Evolutionary conservation across 2,888 invertebrate species (phyloP).

Genomic region (Orchesellides sinensis): DNA sequence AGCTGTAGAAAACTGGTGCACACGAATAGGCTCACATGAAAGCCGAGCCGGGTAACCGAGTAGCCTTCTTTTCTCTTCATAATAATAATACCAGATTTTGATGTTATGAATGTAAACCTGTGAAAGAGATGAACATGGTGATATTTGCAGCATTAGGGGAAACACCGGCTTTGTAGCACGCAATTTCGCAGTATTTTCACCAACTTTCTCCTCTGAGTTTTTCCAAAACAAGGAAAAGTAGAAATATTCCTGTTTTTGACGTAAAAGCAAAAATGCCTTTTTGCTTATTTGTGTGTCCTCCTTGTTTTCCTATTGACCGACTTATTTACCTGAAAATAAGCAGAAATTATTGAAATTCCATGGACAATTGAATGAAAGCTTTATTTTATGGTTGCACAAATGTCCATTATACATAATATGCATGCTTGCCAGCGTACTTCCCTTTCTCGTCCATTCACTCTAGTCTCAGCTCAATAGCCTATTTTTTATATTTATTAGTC

Average conservation of each 20-base stretch:
- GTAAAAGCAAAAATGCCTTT: not conserved
- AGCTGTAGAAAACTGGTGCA: not conserved
- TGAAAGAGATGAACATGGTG: not conserved
- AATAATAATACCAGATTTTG: slow-evolving; percentile 2
- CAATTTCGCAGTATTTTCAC: slow-evolving; percentile 27
- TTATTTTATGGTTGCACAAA: slow-evolving; percentile 18
- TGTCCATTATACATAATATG: too few relatives aligned
- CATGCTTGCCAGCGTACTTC: too few relatives aligned
- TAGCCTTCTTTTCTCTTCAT: slow-evolving; percentile 13
- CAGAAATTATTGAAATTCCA: slow-evolving; percentile 12
- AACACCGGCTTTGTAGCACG: slow-evolving; percentile 7
- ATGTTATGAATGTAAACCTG: not conserved
- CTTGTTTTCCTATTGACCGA: not conserved
- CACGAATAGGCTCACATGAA: not conserved
- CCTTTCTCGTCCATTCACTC: too few relatives aligned
- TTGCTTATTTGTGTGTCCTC: not conserved
- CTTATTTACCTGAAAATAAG: too few relatives aligned
- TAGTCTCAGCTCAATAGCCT: too few relatives aligned
- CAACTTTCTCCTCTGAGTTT: slow-evolving; percentile 10
- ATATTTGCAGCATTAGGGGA: not conserved
- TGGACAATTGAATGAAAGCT: not conserved
- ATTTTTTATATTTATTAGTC: too few relatives aligned
- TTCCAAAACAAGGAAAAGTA: not conserved
- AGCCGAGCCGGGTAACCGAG: slow-evolving; percentile 38
- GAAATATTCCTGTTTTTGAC: not conserved